Base-by-base conservation (phyloP, 2,888 invertebrate genomes). In the Sarcophaga carnaria region DNA sequence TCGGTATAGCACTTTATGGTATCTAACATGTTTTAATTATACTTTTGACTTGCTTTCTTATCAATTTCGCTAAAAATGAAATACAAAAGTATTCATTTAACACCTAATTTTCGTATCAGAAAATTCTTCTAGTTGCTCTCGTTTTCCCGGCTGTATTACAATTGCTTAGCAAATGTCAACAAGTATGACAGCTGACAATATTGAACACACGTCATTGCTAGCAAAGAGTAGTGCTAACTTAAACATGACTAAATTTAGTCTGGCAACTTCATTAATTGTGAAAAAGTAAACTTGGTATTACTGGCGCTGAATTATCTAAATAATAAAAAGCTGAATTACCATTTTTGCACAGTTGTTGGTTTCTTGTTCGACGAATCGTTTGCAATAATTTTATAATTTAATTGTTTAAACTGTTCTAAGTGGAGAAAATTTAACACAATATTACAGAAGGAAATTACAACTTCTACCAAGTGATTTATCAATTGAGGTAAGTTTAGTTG, bases 281-380 rank as follows among this genome's bases (percentile, higher is more conserved):
- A 37, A 22, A 64, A 6, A 5, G 2, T 11, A 60, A 70, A 74
- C 45, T 83, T 79, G 83, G 74, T 64, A 54, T 11, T 62, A 83
- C 45, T 8, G 62, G 22, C 63, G 83, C 83, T 79, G 83, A 83
- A 79, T 83, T 74, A 37, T 45, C 79, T 74, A 69, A 79, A 75
- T 69, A 76, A 71, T 54, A 80, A 72, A n/a, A 27, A 37, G 80
- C 76, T 80, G 66, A 77, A 85, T 77, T 74, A 67, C 62, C 54
- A 49, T 75, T 76, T 59, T 72, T 54, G 85, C 81, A 85, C 81
- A 82, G 85, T 85, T 85, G 77, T 74, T 85, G 45, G 77, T 86
- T 75, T 86, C 66, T 71, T 79, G 49, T 67, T 78, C 77, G 70
- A 59, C 76, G 54, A 80, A 74, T 37, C 69, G 74, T 71, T 79